These are phyloP conservation scores for Nasonia vitripennis DNA, from an alignment of 1,140 invertebrate genomes.

Conservation along the genomic window DNA sequence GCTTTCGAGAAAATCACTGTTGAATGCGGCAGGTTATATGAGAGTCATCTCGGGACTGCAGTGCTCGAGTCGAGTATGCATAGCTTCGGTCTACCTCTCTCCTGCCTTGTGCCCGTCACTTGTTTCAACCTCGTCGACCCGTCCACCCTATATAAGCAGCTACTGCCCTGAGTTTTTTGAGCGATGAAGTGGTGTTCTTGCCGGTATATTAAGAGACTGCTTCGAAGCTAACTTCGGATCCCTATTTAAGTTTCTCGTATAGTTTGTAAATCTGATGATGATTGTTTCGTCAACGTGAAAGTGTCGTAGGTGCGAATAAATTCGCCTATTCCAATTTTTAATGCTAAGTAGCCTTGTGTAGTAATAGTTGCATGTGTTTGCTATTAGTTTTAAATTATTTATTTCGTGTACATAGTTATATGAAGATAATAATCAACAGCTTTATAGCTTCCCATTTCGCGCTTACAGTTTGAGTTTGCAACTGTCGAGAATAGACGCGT, in stretches of 20 bases:
- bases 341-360: neutral
- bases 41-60: neutral
- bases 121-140: slow-evolving; percentile 58
- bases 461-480: neutral
- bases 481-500: neutral
- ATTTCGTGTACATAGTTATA: slow-evolving; percentile 12
- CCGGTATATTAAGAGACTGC: neutral
- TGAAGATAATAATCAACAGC: neutral
- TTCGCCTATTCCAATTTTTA: neutral
- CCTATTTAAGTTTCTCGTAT: neutral
- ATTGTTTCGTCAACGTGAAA: neutral
- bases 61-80: slow-evolving; percentile 36
- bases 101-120: slow-evolving; percentile 23
- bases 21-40: slow-evolving; percentile 33
- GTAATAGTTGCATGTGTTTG: neutral
- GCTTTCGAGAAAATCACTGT: slow-evolving; percentile 31
- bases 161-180: slow-evolving; percentile 19
- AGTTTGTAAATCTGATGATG: neutral
- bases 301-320: neutral
- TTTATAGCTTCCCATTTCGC: neutral
- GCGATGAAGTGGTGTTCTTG: neutral
- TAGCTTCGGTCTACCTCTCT: slow-evolving; percentile 20
- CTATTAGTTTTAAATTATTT: slow-evolving; percentile 9
- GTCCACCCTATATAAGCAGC: slow-evolving; percentile 50
- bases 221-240: neutral